Base-by-base conservation (phyloP, 1,140 invertebrate genomes). In the Lordiphosa collinella region DNA sequence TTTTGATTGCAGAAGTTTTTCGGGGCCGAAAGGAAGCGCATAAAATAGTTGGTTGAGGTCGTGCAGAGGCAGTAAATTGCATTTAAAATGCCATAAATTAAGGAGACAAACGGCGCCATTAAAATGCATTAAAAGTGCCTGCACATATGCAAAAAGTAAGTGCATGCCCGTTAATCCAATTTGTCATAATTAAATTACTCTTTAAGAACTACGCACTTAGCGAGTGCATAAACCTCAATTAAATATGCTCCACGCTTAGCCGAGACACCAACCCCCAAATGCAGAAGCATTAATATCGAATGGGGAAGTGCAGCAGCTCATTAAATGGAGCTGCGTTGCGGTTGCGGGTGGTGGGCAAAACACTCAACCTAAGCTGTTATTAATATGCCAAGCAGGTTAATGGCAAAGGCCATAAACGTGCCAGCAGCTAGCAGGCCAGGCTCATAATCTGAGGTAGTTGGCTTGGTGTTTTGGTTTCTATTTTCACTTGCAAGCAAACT, bases 41-140 rank as follows among this genome's bases (percentile, higher is more conserved):
- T 52, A 74, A 53, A 74, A 53, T 56, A 46, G 36, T 62, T 50
- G 34, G 52, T 22, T 2, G 18, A 18, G 12, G 54, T 29, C 44
- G n/a, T 59, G 52, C 52, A 49, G 43, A 59, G 70, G 56, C 69
- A 53, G 73, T 72, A 76, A 76, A 76, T 76, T 76, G 73, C 74
- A 72, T 67, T 78, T 76, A 72, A 76, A 76, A 76, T 78, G 73
- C 73, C 73, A 76, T 76, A 76, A 76, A 76, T 76, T 76, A 76
- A 72, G 56, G 0, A 59, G 60, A 78, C 50, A 78, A 62, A 57
- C 61, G 50, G 56, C 55, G 41, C 52, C 61, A 78, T 76, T 67
- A 76, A 76, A 72, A 72, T 76, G 67, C 73, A 76, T 76, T 72
- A 72, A 76, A 76, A 71, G 54, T 66, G 62, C 72, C 78, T 76